phyloP scores from a whole-genome alignment of 2,888 invertebrate genomes.

The Caenorhabditis virilis region DNA sequence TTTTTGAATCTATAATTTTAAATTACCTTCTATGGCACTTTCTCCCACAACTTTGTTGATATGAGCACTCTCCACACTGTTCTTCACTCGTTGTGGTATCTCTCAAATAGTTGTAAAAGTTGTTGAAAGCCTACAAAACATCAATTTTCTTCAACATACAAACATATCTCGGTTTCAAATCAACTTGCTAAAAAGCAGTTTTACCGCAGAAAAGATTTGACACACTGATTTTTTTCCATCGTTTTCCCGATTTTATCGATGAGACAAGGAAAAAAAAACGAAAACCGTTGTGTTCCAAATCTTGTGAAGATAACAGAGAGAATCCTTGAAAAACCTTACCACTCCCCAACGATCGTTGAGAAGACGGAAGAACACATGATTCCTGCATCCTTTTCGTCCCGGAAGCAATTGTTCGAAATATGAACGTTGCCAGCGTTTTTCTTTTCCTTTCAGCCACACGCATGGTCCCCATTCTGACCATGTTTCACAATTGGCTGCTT shows the following conservation, averaged over 20 bases:
- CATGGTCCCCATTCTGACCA: conserved; percentile 67
- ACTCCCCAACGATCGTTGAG: conserved; percentile 66
- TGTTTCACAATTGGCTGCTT: conserved; percentile 59
- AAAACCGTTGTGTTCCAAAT: conserved; percentile 6
- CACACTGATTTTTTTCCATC: not conserved
- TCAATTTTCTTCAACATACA: too few relatives aligned
- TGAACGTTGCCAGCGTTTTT: conserved; percentile 53
- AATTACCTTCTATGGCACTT: conserved; percentile 66
- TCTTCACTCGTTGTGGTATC: conserved; percentile 60
- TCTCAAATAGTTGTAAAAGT: conserved; percentile 66
- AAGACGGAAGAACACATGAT: conserved; percentile 66
- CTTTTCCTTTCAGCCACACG: conserved; percentile 64
- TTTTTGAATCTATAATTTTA: too few relatives aligned
- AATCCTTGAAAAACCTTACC: conserved; percentile 36
- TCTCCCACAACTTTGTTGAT: conserved; percentile 65
- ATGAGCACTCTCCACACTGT: conserved; percentile 65
- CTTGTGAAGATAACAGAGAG: conserved; percentile 4
- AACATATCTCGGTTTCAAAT: too few relatives aligned
- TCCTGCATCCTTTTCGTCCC: conserved; percentile 64
- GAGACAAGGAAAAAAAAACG: conserved; percentile 1
- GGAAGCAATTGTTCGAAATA: conserved; percentile 67
- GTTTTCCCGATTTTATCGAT: not conserved
- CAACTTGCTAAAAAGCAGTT: too few relatives aligned
- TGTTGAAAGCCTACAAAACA: conserved; percentile 60
- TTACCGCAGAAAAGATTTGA: too few relatives aligned